Base-by-base conservation (phyloP, 2,113 vertebrate genomes). In the Poeciliopsis prolifica region DNA sequence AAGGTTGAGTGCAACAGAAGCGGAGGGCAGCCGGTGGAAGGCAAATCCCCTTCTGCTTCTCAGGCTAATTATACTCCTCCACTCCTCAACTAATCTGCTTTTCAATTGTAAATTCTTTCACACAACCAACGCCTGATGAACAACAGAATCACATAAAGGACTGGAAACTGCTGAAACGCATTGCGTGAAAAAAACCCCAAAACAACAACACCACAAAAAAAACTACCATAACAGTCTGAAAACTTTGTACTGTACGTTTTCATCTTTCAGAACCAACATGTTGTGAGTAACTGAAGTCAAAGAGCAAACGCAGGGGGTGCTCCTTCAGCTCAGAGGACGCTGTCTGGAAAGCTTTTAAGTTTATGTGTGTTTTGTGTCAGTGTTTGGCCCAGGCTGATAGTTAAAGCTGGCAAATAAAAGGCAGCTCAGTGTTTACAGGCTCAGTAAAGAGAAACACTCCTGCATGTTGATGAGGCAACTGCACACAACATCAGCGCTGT, bases 1-100 rank as follows among this genome's bases (percentile, higher is more conserved):
- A 68, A 76, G 78, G 61, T 42, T 44, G 72, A 71, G 58, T 33
- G 71, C 58, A 65, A 74, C 66, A 68, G 86, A 68, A 85, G 80
- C 75, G 74, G 72, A 81, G 89, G 87, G 87, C 88, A 91, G 92
- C 79, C 77, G 83, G 77, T 81, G 75, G 54, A 83, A 83, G 82
- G 84, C 91, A 94, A 94, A 94, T 94, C 92, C 90, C 92, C 93
- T 93, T 94, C 92, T 94, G 92, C 87, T 89, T 85, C 87, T 79
- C 61, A 13, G 83, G 91, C 91, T 94, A 92, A 94, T 94, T 93
- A 91, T 94, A 93, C 84, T 89, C 86, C 77, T 82, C 80, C 71
- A 82, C 81, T 85, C 78, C 86, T 83, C 42, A 67, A 84, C 86
- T 92, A 91, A 92, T 91, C 87, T 87, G 75, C 78, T 82, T 81